These are phyloP conservation scores for Atrina japonica DNA, from an alignment of 2,888 invertebrate genomes.

Conservation along the genomic window DNA sequence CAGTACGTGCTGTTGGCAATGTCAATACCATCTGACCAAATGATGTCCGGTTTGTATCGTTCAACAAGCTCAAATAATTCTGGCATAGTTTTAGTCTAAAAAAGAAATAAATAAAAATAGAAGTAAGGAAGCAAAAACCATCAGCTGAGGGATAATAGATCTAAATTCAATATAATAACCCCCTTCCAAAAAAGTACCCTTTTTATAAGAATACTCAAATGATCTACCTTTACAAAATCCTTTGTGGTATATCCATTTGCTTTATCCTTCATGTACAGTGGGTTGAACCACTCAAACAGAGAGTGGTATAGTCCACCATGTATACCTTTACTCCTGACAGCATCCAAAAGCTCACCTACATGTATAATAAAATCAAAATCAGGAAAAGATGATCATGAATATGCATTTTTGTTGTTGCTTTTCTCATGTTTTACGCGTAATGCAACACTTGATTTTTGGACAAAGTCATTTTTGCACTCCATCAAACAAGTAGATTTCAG, in stretches of 20 bases:
- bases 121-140: neutral
- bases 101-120: conserved; percentile 24
- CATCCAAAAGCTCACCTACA: conserved; percentile 69
- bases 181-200: too few relatives aligned
- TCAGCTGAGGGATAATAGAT: too few relatives aligned
- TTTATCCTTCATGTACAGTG: conserved; percentile 82
- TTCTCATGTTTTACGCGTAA: too few relatives aligned
- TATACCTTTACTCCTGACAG: conserved; percentile 79
- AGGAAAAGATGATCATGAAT: too few relatives aligned
- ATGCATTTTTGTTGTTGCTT: too few relatives aligned
- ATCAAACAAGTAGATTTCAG: too few relatives aligned
- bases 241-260: conserved; percentile 83
- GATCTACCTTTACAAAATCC: conserved; percentile 84
- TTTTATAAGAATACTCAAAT: too few relatives aligned
- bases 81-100: conserved; percentile 71
- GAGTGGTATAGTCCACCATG: conserved; percentile 82
- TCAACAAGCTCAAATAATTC: conserved; percentile 87
- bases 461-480: too few relatives aligned
- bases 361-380: neutral
- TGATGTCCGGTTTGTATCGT: conserved; percentile 72
- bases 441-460: too few relatives aligned
- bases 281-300: conserved; percentile 81
- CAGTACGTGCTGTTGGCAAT: conserved; percentile 84
- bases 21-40: conserved; percentile 86
- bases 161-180: too few relatives aligned